A percentile compares a stretch with the other conserved stretches of the same genome.
These are phyloP conservation scores for Pantherophis guttatus DNA, from an alignment of 2,113 vertebrate genomes.

Conservation along the genomic window DNA sequence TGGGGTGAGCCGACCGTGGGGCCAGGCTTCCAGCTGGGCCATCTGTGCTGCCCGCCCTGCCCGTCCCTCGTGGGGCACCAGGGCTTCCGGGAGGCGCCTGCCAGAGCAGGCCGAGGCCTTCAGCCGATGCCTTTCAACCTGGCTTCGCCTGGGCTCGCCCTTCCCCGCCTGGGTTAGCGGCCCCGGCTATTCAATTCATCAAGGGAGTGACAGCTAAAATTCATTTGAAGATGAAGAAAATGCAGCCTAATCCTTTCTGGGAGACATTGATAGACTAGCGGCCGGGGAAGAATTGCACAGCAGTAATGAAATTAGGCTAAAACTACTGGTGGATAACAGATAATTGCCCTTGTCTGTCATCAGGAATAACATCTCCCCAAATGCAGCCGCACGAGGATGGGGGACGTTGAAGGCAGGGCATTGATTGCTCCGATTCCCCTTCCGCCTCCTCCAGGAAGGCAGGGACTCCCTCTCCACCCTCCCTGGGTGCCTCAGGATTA, in stretches of 20 bases:
- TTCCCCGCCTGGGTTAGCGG: slow-evolving; percentile 40
- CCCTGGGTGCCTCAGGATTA: rapidly evolving
- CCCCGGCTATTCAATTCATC: slow-evolving; percentile 85
- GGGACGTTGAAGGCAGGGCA: slow-evolving; percentile 69
- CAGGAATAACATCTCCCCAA: slow-evolving; percentile 81
- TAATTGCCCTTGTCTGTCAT: slow-evolving; percentile 98
- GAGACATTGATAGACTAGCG: slow-evolving; percentile 91
- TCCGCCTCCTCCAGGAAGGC: background rate
- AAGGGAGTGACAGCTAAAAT: slow-evolving; percentile 88
- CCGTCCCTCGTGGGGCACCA: background rate
- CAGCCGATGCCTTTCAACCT: background rate
- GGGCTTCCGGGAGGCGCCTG: background rate
- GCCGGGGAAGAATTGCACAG: slow-evolving; percentile 81
- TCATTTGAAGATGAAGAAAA: slow-evolving; percentile 90
- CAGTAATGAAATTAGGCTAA: slow-evolving; percentile 93
- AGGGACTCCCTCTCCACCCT: background rate
- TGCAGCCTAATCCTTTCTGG: slow-evolving; percentile 88
- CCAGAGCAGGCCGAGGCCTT: background rate
- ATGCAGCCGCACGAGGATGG: slow-evolving; percentile 78
- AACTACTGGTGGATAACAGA: slow-evolving; percentile 90
- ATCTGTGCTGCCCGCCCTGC: background rate
- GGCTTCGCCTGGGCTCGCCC: background rate
- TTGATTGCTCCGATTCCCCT: slow-evolving; percentile 49
- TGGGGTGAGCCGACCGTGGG: background rate
- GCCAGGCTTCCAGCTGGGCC: background rate